Percentiles rank a stretch among this genome's conserved stretches.
Evolutionary conservation across 2,888 invertebrate species (phyloP).

Genomic region (Callosobruchus maculatus): DNA sequence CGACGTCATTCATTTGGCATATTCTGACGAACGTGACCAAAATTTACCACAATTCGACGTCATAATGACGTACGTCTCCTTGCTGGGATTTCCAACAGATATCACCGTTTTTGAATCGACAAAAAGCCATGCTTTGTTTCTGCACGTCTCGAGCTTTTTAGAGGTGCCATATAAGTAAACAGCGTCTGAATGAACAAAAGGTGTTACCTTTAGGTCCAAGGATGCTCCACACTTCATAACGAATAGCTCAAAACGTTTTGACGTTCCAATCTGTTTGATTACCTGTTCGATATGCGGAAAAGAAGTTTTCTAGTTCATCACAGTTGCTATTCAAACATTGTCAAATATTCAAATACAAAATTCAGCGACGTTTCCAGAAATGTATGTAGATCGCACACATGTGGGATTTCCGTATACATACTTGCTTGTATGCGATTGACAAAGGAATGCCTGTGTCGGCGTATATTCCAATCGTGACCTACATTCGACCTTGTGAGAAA

Average conservation of each 20-base stretch:
- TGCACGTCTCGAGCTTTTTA: no score
- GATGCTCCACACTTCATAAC: no score
- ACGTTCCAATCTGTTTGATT: background rate
- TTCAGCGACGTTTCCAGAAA: background rate
- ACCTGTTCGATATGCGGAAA: background rate
- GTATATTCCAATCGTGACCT: background rate
- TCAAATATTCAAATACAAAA: background rate
- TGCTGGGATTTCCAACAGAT: no score
- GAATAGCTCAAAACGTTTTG: background rate
- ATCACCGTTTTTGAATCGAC: no score
- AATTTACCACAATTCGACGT: no score
- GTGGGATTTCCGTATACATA: background rate
- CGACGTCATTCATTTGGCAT: no score
- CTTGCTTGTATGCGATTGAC: background rate
- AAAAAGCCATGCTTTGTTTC: no score
- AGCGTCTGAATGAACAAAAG: no score
- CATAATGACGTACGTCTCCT: no score
- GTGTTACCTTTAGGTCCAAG: no score
- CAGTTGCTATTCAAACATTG: background rate
- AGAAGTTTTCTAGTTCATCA: background rate
- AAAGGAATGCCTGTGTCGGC: background rate
- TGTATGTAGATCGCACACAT: background rate
- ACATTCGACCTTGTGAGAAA: background rate
- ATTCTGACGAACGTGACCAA: no score
- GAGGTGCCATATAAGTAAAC: no score